Percentiles rank a stretch among this genome's conserved stretches.
Conservation (phyloP, 2,888 invertebrate genomes). For the Pinctada fucata region DNA sequence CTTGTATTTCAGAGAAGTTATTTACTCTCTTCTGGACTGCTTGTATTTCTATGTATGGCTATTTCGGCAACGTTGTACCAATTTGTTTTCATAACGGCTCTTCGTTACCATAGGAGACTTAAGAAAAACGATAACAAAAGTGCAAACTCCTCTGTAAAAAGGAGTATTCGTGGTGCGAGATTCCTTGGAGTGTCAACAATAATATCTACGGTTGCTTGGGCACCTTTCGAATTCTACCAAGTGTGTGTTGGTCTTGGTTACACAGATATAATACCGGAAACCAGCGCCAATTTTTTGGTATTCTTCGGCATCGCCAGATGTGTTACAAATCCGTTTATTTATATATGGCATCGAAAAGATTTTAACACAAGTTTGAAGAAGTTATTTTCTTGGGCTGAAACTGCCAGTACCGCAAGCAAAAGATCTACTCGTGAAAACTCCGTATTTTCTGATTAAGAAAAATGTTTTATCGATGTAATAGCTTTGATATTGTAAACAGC, state of each 20-base stretch:
- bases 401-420: too few species aligned
- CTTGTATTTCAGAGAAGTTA: background rate
- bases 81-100: background rate
- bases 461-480: too few species aligned
- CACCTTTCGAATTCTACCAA: background rate
- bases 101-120: background rate
- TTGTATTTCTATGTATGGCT: background rate
- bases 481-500: too few species aligned
- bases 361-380: background rate
- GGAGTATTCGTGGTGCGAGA: background rate
- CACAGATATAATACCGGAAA: background rate
- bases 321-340: background rate
- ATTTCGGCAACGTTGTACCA: background rate
- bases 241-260: background rate
- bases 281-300: background rate
- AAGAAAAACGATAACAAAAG: background rate
- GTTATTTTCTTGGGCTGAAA: background rate
- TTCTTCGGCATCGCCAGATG: background rate
- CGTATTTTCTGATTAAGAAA: too few species aligned
- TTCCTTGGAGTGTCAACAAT: background rate
- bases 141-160: background rate
- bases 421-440: too few species aligned
- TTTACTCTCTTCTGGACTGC: background rate
- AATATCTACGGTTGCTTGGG: background rate
- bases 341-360: background rate